A percentile compares a stretch with the other conserved stretches of the same genome.
Evolutionary conservation across 2,888 invertebrate genomes (phyloP).

Genomic region (Apantesis nais): DNA sequence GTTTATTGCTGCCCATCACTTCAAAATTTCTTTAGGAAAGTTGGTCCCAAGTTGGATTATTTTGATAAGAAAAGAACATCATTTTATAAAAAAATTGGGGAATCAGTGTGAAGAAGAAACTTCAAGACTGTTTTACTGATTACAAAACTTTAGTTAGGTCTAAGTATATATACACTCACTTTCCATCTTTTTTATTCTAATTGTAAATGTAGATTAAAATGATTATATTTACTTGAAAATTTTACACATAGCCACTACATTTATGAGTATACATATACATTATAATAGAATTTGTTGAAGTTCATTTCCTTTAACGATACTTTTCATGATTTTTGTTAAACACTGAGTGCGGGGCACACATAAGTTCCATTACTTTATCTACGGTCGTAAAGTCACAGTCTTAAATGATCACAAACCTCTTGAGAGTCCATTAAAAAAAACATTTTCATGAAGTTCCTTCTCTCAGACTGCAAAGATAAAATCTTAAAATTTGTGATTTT

Average conservation of each 20-base stretch:
- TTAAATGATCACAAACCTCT: too few species aligned
- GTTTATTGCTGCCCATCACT: slow-evolving; percentile 45
- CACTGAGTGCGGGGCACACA: too few species aligned
- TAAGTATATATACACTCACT: not conserved
- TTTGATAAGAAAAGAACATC: slow-evolving; percentile 35
- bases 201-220: not conserved
- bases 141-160: slow-evolving; percentile 15
- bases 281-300: not conserved
- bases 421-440: too few species aligned
- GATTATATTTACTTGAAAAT: not conserved
- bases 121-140: slow-evolving; percentile 18
- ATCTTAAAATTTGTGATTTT: too few species aligned
- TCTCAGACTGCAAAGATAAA: too few species aligned
- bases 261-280: not conserved
- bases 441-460: too few species aligned
- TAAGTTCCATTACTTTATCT: too few species aligned
- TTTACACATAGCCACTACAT: not conserved
- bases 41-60: slow-evolving; percentile 48
- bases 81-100: slow-evolving; percentile 40
- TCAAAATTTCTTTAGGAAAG: slow-evolving; percentile 38
- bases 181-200: not conserved
- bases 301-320: too few species aligned
- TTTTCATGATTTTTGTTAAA: too few species aligned
- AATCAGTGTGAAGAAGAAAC: slow-evolving; percentile 27
- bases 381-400: too few species aligned